Evolutionary conservation across 2,888 invertebrate genomes (phyloP).

Genomic region (Molorchus minor): DNA sequence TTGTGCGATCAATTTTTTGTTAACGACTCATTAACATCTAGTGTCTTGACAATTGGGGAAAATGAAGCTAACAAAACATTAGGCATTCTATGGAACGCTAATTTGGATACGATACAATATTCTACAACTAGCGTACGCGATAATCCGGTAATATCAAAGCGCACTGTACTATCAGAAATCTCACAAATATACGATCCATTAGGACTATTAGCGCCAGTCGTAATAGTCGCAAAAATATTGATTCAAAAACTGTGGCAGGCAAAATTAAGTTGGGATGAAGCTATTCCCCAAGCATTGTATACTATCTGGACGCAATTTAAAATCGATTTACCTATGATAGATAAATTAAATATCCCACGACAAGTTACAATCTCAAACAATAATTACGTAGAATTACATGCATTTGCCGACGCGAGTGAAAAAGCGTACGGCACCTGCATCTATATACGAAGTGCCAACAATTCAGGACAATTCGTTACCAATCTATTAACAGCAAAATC

Average conservation of each 20-base stretch:
- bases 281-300: constrained; percentile 14
- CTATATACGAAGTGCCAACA: constrained; percentile 16
- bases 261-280: constrained; percentile 25
- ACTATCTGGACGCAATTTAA: constrained; percentile 19
- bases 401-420: constrained; percentile 26
- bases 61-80: constrained; percentile 32
- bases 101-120: constrained; percentile 23
- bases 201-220: constrained; percentile 24
- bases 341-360: constrained; percentile 25
- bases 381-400: constrained; percentile 22
- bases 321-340: constrained; percentile 11
- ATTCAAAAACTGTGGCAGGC: constrained; percentile 30
- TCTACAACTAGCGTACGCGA: constrained; percentile 1
- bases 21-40: constrained; percentile 9
- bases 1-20: constrained; percentile 16
- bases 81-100: constrained; percentile 26
- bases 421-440: constrained; percentile 28
- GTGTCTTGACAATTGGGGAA: constrained; percentile 29
- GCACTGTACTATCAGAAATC: constrained; percentile 26
- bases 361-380: not conserved
- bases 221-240: constrained; percentile 29
- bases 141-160: constrained; percentile 16
- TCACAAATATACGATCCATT: constrained; percentile 34
- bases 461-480: not conserved
- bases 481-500: not conserved